Percentiles rank a stretch among this genome's conserved stretches.
phyloP scores from a whole-genome alignment of 2,797 vertebrate species.

The Spinibarbus caldwelli region DNA sequence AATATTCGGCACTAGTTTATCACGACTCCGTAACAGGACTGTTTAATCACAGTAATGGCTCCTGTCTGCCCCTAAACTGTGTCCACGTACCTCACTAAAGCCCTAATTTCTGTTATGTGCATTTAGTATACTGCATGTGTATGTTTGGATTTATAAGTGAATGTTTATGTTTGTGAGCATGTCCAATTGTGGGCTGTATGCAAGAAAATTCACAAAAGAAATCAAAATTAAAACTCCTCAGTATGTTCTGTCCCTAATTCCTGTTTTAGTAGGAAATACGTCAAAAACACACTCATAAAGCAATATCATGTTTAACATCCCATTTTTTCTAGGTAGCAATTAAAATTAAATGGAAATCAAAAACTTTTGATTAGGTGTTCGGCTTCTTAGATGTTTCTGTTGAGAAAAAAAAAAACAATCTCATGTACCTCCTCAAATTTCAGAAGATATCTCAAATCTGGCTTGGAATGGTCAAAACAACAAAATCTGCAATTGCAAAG shows the following conservation, averaged over 20 bases:
- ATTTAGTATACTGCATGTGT: constrained; percentile 1
- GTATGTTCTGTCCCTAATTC: background rate
- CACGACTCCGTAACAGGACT: constrained; percentile 46
- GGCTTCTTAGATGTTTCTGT: background rate
- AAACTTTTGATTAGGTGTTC: background rate
- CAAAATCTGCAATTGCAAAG: background rate
- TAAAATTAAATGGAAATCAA: background rate
- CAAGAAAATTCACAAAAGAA: background rate
- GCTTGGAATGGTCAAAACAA: too few relatives aligned
- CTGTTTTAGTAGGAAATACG: background rate
- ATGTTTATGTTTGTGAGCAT: background rate
- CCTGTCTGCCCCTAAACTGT: constrained; percentile 36
- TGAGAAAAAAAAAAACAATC: background rate
- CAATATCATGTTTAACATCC: background rate
- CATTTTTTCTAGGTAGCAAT: background rate
- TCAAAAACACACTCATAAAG: background rate
- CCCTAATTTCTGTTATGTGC: constrained; percentile 24
- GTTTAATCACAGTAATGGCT: constrained; percentile 62
- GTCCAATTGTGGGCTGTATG: background rate
- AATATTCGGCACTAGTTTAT: constrained; percentile 45
- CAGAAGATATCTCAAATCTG: too few relatives aligned
- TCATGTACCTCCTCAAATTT: too few relatives aligned
- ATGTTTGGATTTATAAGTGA: background rate
- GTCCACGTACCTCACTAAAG: background rate
- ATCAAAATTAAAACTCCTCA: background rate